phyloP scores from a whole-genome alignment of 2,888 invertebrate genomes.

The Perizoma affinitatum region DNA sequence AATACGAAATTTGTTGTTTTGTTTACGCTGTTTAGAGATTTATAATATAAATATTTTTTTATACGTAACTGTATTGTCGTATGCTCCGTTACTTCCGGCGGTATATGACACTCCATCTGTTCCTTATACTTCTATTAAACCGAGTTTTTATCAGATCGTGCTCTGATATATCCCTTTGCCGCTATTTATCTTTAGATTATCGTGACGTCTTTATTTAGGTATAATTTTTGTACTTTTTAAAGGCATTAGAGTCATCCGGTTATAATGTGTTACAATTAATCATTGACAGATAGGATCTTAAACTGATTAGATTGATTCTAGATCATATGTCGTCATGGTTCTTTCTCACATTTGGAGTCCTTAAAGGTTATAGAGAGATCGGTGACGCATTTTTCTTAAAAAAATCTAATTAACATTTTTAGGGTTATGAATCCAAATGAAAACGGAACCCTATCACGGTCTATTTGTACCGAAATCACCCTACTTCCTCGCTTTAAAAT shows the following conservation, averaged over 20 bases:
- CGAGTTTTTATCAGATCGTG: slow-evolving; percentile 40
- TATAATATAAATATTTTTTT: too few species aligned
- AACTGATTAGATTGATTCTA: slow-evolving; percentile 33
- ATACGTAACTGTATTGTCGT: too few species aligned
- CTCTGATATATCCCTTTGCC: slow-evolving; percentile 62
- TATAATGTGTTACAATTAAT: slow-evolving; percentile 61
- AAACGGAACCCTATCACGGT: too few species aligned
- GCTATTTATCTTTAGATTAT: slow-evolving; percentile 78
- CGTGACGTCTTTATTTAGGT: slow-evolving; percentile 72
- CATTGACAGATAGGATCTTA: slow-evolving; percentile 44
- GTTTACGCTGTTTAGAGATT: too few species aligned
- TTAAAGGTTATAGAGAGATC: too few species aligned
- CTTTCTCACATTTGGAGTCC: neutral
- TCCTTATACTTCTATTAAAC: slow-evolving; percentile 1
- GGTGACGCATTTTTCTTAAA: too few species aligned
- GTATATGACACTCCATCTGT: slow-evolving; percentile 14
- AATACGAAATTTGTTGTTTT: too few species aligned
- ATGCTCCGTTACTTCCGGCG: too few species aligned
- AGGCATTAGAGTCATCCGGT: slow-evolving; percentile 53
- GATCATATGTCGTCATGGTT: slow-evolving; percentile 15
- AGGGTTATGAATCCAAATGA: too few species aligned
- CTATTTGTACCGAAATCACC: too few species aligned
- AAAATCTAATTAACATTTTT: too few species aligned
- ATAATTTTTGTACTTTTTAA: slow-evolving; percentile 51
- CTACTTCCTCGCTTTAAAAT: too few species aligned